phyloP scores from a whole-genome alignment of 2,113 vertebrate genomes.

The Bubo scandiacus region DNA sequence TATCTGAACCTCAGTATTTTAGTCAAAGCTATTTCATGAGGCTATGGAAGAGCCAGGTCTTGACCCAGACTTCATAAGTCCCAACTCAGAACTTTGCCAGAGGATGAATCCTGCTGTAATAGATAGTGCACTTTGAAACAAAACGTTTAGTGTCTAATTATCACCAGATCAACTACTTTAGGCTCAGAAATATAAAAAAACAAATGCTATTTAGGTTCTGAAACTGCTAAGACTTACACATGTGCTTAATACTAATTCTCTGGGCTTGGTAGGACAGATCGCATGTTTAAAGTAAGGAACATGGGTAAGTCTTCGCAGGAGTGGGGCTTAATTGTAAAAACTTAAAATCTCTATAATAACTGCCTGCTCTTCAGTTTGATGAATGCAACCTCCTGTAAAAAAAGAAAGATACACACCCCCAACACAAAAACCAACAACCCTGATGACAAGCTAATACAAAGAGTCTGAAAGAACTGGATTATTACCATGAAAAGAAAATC shows the following conservation, averaged over 20 bases:
- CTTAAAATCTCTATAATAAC: background rate
- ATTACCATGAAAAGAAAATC: slow-evolving; percentile 34
- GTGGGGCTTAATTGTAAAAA: background rate
- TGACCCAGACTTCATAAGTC: background rate
- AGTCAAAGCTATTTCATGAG: background rate
- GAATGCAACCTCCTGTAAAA: background rate
- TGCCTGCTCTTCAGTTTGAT: background rate
- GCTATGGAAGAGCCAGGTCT: background rate
- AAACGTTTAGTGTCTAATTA: background rate
- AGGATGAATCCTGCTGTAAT: background rate
- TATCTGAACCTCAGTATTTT: background rate
- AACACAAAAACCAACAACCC: background rate
- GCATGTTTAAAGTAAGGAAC: background rate
- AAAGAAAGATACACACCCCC: background rate
- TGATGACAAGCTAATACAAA: background rate
- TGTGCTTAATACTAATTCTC: background rate
- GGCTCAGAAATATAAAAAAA: background rate
- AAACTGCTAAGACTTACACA: background rate
- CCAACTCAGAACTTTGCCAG: background rate
- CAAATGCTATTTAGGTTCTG: background rate
- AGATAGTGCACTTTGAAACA: background rate
- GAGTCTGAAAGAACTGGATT: background rate
- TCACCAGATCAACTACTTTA: background rate
- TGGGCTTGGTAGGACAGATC: background rate
- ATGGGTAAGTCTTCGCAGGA: background rate